Percentiles rank a stretch among this genome's conserved stretches.
phyloP scores from a whole-genome alignment of 2,797 vertebrate species.

The Cryptoblepharus egeriae region DNA sequence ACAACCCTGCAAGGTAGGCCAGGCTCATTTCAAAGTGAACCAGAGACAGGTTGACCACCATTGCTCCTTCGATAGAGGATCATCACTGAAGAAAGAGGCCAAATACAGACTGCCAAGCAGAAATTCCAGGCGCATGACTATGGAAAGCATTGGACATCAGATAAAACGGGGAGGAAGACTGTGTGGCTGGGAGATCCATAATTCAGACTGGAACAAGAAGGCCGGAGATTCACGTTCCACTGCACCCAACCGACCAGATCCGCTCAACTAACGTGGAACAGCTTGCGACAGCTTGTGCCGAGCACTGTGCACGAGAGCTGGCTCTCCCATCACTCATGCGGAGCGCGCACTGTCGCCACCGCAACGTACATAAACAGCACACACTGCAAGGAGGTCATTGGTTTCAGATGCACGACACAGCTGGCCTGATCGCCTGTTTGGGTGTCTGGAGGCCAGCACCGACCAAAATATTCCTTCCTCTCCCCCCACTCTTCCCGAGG shows the following conservation, averaged over 20 bases:
- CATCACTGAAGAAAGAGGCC: neutral
- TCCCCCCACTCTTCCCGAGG: constrained; percentile 55
- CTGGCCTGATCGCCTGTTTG: constrained; percentile 85
- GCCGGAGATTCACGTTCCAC: too few relatives aligned
- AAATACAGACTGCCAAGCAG: neutral
- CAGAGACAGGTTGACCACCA: too few relatives aligned
- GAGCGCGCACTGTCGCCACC: constrained; percentile 74
- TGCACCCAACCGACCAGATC: neutral
- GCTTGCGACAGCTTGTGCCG: neutral
- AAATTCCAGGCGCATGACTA: neutral
- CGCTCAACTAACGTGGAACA: neutral
- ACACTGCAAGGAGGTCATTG: constrained; percentile 77
- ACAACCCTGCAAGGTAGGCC: too few relatives aligned
- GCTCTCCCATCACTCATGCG: neutral
- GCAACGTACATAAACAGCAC: constrained; percentile 75
- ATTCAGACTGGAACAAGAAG: neutral
- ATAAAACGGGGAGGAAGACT: neutral
- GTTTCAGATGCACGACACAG: constrained; percentile 86
- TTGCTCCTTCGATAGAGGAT: too few relatives aligned
- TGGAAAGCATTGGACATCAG: neutral
- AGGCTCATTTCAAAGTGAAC: too few relatives aligned
- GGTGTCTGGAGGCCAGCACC: constrained; percentile 85
- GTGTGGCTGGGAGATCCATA: too few relatives aligned
- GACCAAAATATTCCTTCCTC: constrained; percentile 73
- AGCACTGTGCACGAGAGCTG: neutral